A percentile compares a stretch with the other conserved stretches of the same genome.
Conservation (phyloP, 2,113 vertebrate species). For the Eupsittula cactorum region DNA sequence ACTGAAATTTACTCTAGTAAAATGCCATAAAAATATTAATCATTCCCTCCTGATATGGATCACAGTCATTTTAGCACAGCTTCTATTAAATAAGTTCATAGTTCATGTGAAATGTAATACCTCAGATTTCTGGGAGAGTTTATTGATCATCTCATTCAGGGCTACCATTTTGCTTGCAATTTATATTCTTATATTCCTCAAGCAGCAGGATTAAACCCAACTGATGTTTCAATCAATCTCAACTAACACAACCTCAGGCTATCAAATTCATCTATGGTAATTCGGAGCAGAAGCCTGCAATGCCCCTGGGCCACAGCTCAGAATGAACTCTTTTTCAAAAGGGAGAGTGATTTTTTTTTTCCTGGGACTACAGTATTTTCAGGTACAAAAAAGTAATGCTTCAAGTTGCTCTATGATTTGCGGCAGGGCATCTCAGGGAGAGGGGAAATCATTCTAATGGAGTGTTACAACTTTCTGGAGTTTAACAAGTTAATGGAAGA, state of each 20-base stretch:
- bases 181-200: conserved; percentile 24
- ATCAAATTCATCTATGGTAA: background rate
- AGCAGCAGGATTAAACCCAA: conserved; percentile 46
- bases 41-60: background rate
- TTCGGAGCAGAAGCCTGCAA: background rate
- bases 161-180: background rate
- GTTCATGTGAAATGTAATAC: conserved; percentile 21
- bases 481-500: conserved; percentile 55
- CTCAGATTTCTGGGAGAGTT: conserved; percentile 4
- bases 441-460: conserved; percentile 45
- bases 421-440: background rate
- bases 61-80: conserved; percentile 9
- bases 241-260: background rate
- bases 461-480: conserved; percentile 28
- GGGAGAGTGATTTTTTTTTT: background rate
- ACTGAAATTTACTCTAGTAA: conserved; percentile 34
- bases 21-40: conserved; percentile 18
- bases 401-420: conserved; percentile 30
- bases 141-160: conserved; percentile 6
- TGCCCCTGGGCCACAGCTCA: background rate
- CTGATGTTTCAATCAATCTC: conserved; percentile 52
- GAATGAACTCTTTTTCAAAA: conserved; percentile 36
- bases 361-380: background rate
- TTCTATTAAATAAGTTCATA: conserved; percentile 25
- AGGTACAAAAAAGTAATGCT: background rate